phyloP scores from a whole-genome alignment of 1,140 invertebrate genomes.

The Palaemon carinicauda region DNA sequence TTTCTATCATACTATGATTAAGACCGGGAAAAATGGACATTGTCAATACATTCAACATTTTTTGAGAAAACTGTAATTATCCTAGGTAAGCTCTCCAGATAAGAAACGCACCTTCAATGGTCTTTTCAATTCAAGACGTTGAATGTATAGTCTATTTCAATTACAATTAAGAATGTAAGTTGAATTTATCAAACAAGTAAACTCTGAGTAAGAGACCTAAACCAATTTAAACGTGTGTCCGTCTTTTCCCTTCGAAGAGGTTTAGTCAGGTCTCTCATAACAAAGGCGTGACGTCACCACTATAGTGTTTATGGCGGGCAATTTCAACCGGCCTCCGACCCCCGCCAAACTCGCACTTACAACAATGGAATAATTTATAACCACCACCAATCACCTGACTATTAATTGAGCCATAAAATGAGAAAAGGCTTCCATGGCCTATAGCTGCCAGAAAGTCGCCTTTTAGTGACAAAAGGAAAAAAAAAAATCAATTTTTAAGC shows the following conservation, averaged over 20 bases:
- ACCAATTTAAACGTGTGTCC: too few relatives aligned
- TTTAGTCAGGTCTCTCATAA: constrained; percentile 39
- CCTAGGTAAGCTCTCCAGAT: too few relatives aligned
- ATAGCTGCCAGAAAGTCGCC: neutral
- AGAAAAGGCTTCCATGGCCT: constrained; percentile 39
- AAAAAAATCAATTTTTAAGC: neutral
- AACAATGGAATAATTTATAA: constrained; percentile 56
- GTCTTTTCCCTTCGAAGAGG: neutral
- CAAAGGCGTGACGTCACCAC: constrained; percentile 39
- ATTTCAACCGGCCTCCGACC: constrained; percentile 49
- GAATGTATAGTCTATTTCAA: too few relatives aligned
- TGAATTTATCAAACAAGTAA: too few relatives aligned
- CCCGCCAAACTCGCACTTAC: constrained; percentile 49
- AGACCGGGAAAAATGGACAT: too few relatives aligned
- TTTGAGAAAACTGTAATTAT: too few relatives aligned
- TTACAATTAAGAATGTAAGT: too few relatives aligned
- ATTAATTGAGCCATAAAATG: constrained; percentile 53
- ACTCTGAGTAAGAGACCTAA: too few relatives aligned
- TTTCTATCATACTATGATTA: too few relatives aligned
- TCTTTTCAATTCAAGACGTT: too few relatives aligned
- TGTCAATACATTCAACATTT: too few relatives aligned
- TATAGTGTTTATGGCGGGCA: constrained; percentile 47
- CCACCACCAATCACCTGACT: constrained; percentile 51
- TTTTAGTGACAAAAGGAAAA: constrained; percentile 12
- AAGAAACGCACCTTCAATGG: too few relatives aligned